Evolutionary conservation across 2,888 invertebrate genomes (phyloP).

Genomic region (Microplitis manilae): DNA sequence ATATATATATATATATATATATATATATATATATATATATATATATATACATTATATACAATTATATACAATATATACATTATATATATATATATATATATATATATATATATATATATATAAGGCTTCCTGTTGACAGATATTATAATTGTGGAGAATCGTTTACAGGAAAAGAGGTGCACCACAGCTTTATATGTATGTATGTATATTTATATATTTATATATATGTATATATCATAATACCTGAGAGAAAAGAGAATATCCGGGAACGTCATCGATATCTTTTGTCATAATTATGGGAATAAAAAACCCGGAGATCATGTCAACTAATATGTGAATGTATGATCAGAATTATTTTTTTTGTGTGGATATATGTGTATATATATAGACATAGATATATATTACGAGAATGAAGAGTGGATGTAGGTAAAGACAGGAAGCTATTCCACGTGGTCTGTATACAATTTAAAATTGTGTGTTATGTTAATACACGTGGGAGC

Average conservation of each 20-base stretch:
- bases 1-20: too few species aligned
- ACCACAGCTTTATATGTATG: conserved; percentile 59
- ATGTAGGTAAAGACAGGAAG: conserved; percentile 27
- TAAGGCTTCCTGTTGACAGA: neutral
- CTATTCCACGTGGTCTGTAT: conserved; percentile 13
- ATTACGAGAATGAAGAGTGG: conserved; percentile 5
- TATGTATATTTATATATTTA: conserved; percentile 62
- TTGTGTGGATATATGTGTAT: neutral
- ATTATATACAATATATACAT: too few species aligned
- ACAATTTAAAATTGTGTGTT: conserved; percentile 14
- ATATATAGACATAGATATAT: neutral
- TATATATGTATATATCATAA: conserved; percentile 49
- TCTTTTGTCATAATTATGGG: conserved; percentile 16
- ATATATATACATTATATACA: too few species aligned
- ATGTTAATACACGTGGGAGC: conserved; percentile 28
- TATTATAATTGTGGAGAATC: neutral
- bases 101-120: neutral
- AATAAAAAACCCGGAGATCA: conserved; percentile 13
- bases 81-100: too few species aligned
- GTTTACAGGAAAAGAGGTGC: conserved; percentile 65
- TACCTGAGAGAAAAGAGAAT: conserved; percentile 49
- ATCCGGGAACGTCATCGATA: conserved; percentile 57
- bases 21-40: too few species aligned
- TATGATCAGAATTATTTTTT: neutral
- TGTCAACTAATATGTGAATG: neutral